Base-by-base conservation (phyloP, 2,113 vertebrate species). In the Tachuris rubrigastra region DNA sequence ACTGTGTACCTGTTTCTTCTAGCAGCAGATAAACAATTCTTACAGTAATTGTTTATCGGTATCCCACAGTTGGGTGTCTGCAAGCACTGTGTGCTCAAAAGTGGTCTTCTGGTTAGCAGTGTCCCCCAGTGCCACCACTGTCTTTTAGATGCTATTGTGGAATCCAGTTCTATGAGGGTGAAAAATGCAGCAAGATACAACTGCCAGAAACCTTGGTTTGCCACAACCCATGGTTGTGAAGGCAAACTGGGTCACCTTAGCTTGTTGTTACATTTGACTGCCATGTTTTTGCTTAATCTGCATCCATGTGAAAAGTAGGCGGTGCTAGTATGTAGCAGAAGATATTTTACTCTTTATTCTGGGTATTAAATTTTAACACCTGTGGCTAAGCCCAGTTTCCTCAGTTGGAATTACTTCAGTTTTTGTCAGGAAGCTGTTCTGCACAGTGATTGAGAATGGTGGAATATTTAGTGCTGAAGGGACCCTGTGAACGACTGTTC, bases 201-300 rank as follows among this genome's bases (percentile, higher is more conserved):
- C 50, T 75, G 39, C 74, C 41, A 63, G 8, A 33, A 92, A 81
- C 13, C 4, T 1, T 74, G 71, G 67, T 67, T 71, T 42, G 39
- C 27, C 19, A 8, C 52, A 74, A 0, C 39, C 14, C 3, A 1
- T 62, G 21, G 33, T 9, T 65, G 33, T 11, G 31, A 71, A 60
- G 49, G 17, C 46, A 77, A 66, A 39, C 3, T 7, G 17, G 22
- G 19, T 50, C 31, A 20, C 31, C 12, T 37, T 30, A 6, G 16
- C 49, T 76, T 44, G 8, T 73, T 55, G 22, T 42, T 77, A 59
- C 17, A 11, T 68, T 81, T 60, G 56, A 33, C 22, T 89, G 31
- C 41, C 8, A 13, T 85, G 31, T 17, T 65, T 90, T 86, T 67
- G 39, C 12, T 76, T 60, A 24, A 35, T 46, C 24, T 89, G 37